These are phyloP conservation scores for Leptobrachium leishanense DNA, from an alignment of 2,113 vertebrate genomes.

Conservation along the genomic window DNA sequence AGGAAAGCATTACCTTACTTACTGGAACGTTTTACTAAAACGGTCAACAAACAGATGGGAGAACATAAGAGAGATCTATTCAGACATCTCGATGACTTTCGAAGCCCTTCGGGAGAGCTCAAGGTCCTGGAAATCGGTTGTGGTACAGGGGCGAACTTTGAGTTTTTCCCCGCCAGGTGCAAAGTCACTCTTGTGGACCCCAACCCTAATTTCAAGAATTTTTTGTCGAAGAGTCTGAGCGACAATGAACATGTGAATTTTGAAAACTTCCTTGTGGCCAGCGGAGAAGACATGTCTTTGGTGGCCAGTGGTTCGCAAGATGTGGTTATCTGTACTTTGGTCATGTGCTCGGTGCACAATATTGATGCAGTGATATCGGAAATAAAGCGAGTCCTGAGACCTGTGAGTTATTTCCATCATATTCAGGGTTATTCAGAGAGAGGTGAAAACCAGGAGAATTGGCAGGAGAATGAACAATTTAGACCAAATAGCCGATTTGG, in stretches of 20 bases:
- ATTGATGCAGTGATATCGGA: conserved; percentile 67
- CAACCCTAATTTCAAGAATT: conserved; percentile 71
- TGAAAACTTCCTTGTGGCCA: conserved; percentile 67
- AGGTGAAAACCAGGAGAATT: too few relatives aligned
- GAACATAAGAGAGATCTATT: conserved; percentile 77
- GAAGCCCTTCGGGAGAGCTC: conserved; percentile 56
- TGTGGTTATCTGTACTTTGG: conserved; percentile 75
- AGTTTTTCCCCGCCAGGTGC: conserved; percentile 74
- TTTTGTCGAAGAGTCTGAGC: conserved; percentile 63
- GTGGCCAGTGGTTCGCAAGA: conserved; percentile 73
- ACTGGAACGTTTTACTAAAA: accelerated
- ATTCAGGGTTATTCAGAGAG: too few relatives aligned
- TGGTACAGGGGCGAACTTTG: conserved; percentile 75
- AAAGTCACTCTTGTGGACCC: conserved; percentile 76
- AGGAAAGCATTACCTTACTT: conserved; percentile 69
- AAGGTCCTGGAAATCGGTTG: conserved; percentile 81
- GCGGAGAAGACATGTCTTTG: conserved; percentile 73
- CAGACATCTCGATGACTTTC: conserved; percentile 61
- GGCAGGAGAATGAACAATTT: too few relatives aligned
- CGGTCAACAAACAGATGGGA: conserved; percentile 61
- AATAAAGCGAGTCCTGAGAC: conserved; percentile 68
- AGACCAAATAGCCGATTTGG: too few relatives aligned
- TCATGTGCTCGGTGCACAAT: conserved; percentile 75
- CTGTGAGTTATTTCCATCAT: conserved; percentile 65
- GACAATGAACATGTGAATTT: conserved; percentile 71